A percentile compares a stretch with the other conserved stretches of the same genome.
These are phyloP conservation scores for Coelinius sp. DNA, from an alignment of 2,888 invertebrate genomes.

Conservation along the genomic window DNA sequence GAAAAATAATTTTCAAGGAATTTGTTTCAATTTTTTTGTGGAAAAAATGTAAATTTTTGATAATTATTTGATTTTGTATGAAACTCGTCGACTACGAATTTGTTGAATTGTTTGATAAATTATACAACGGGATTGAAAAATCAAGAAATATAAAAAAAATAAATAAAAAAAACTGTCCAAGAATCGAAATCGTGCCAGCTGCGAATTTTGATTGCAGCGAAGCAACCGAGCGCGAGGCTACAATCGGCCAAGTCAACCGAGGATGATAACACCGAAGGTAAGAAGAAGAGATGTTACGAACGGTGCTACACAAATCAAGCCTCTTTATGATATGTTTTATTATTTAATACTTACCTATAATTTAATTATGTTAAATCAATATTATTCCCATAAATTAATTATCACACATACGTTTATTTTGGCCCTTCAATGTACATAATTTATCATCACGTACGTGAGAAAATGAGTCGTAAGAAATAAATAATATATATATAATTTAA, in stretches of 20 bases:
- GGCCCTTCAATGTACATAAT: conserved; percentile 6
- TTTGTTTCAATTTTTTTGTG: too few relatives aligned
- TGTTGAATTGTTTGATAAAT: neutral
- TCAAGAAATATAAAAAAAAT: conserved; percentile 28
- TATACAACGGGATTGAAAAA: neutral
- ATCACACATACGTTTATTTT: conserved; percentile 1
- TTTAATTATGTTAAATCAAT: neutral
- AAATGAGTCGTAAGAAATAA: conserved; percentile 41
- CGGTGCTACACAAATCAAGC: conserved; percentile 54
- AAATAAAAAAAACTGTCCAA: conserved; percentile 31
- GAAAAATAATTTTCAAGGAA: too few relatives aligned
- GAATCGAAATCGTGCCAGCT: conserved; percentile 63
- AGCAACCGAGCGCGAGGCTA: conserved; percentile 69
- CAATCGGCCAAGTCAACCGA: conserved; percentile 71
- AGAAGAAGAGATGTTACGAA: conserved; percentile 57
- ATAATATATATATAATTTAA: neutral
- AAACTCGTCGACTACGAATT: neutral
- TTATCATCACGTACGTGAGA: conserved; percentile 34
- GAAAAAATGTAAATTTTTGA: too few relatives aligned
- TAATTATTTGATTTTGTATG: too few relatives aligned
- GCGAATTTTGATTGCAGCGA: conserved; percentile 70
- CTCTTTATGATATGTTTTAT: conserved; percentile 29
- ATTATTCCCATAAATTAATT: conserved; percentile 4
- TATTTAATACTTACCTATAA: conserved; percentile 7
- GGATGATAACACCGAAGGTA: conserved; percentile 70